Conservation (phyloP, 2,113 vertebrate genomes). For the Apteryx owenii region DNA sequence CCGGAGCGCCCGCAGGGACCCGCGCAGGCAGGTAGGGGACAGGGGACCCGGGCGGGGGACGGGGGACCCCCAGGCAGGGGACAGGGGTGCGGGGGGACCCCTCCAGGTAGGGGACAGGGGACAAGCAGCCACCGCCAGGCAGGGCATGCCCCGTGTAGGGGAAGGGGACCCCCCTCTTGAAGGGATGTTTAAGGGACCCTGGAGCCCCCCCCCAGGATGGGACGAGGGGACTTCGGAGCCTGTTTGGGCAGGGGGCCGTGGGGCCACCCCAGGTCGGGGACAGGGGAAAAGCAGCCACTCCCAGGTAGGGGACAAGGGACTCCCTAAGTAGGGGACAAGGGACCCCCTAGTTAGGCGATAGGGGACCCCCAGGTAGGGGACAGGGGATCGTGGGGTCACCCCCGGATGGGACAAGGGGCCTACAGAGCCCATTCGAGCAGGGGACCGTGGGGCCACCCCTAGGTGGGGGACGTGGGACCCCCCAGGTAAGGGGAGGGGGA, state of each 20-base stretch:
- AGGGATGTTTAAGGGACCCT: no score
- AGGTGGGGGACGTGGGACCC: no score
- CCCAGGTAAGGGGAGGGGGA: no score
- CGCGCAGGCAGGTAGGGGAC: not conserved
- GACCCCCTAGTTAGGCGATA: not conserved
- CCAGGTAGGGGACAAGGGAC: not conserved
- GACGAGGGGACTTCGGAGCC: no score
- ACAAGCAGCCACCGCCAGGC: no score
- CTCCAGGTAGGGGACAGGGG: not conserved
- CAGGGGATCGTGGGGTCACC: not conserved
- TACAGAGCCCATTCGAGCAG: no score
- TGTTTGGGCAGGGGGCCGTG: no score
- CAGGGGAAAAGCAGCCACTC: not conserved
- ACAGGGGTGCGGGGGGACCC: not conserved
- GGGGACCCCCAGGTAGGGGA: rapidly evolving
- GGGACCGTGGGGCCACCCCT: no score
- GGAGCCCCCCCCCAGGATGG: no score
- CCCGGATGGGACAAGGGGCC: not conserved
- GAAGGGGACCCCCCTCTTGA: not conserved
- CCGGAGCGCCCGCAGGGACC: constrained; percentile 1
- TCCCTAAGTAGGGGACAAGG: not conserved
- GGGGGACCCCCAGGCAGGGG: not conserved
- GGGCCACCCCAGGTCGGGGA: not conserved
- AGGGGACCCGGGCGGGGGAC: not conserved
- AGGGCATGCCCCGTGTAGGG: not conserved